A percentile compares a stretch with the other conserved stretches of the same genome.
These are phyloP conservation scores for Nipponacmea schrenckii DNA, from an alignment of 2,888 invertebrate genomes.

Conservation along the genomic window DNA sequence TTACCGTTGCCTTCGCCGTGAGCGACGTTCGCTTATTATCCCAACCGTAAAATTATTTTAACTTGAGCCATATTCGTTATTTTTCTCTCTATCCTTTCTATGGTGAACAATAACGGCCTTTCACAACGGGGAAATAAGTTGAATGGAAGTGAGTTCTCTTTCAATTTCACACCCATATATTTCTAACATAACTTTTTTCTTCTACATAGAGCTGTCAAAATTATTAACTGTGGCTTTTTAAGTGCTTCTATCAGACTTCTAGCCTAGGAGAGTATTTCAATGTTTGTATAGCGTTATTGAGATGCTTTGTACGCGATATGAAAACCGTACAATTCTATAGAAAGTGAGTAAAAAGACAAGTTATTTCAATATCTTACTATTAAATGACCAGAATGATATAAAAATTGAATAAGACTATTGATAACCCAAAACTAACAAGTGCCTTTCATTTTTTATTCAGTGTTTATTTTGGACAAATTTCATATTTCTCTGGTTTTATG, in stretches of 20 bases:
- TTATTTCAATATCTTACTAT: background rate
- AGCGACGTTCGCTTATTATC: slow-evolving; percentile 1
- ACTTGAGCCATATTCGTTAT: slow-evolving; percentile 1
- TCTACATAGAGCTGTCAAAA: slow-evolving; percentile 2
- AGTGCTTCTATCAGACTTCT: background rate
- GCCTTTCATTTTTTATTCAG: no score
- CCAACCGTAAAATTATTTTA: background rate
- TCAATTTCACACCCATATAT: slow-evolving; percentile 7
- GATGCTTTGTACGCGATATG: background rate
- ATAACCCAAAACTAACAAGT: no score
- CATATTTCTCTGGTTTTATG: no score
- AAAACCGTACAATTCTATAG: background rate
- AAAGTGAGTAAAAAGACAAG: background rate
- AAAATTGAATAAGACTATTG: no score
- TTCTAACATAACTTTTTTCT: background rate
- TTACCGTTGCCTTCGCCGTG: background rate
- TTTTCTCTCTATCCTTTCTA: background rate
- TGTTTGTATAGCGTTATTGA: slow-evolving; percentile 4
- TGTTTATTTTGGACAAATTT: no score
- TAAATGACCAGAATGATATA: no score
- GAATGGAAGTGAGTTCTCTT: background rate
- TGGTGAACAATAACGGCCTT: background rate
- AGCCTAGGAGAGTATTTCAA: background rate
- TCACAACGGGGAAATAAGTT: background rate
- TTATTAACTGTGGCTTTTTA: slow-evolving; percentile 4